Evolutionary conservation across 2,113 vertebrate species (phyloP), one percentile per base, ranked within the genome.

Genomic region (Menura novaehollandiae): DNA sequence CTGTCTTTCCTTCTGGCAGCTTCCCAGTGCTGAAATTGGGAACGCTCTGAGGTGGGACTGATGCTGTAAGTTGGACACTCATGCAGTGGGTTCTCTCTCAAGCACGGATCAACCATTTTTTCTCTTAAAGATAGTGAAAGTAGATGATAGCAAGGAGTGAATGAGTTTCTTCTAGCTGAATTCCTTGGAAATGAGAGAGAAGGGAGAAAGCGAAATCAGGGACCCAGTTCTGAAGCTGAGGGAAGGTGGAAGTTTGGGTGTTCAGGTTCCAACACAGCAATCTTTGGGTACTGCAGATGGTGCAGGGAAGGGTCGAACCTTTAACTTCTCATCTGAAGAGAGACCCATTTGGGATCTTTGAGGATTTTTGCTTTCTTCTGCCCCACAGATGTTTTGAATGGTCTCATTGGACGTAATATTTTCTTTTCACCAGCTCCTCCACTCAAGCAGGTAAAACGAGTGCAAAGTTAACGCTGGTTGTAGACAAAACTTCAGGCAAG

Each of bases 241-340:
- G 15, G 18, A 16, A 85, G n/a, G 30, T 30, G 22, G 22, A 85
- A 47, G 6, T 78, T 91, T 30, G n/a, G 39, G 20, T 74, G 10
- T 32, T 77, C 44, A n/a, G 5, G 15, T 14, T 78, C 64, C 72
- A 77, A 2, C 32, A n/a, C 43, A 11, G 10, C 30, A 37, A 1
- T 16, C 6, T 44, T 62, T 39, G 44, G 19, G 11, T 20, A 30
- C 30, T 84, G 30, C 0, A 0, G 35, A 14, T 0, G 0, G 12
- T 9, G 28, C 0, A 6, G 37, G 24, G n/a, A 68, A 78, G 3
- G 24, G 24, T 6, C 2, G 2, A 78, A 18, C 26, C 18, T 87
- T 87, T 63, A 67, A 78, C 86, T 81, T 23, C 12, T 11, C 9
- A 11, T 62, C 35, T 64, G 13, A 26, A 2, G 6, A 78, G 55